These are phyloP conservation scores for Platypus cylindrus DNA, from an alignment of 2,888 invertebrate genomes.

Conservation along the genomic window DNA sequence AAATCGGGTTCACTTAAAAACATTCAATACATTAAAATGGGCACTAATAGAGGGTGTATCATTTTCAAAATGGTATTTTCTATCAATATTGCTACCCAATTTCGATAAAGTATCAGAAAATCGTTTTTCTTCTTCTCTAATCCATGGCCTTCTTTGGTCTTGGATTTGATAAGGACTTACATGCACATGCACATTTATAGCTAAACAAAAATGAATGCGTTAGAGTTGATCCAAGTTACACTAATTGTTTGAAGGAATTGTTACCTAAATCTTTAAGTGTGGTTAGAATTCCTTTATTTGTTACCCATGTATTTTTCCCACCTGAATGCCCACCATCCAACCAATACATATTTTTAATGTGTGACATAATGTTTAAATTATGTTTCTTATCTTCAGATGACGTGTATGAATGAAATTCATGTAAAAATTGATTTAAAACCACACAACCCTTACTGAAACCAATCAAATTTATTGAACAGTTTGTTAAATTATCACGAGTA, in stretches of 20 bases:
- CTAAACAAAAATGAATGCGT: conserved; percentile 31
- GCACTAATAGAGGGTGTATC: conserved; percentile 47
- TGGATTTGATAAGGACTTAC: conserved; percentile 85
- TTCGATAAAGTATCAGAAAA: conserved; percentile 57
- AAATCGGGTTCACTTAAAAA: conserved; percentile 10
- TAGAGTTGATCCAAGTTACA: neutral
- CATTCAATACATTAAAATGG: conserved; percentile 58
- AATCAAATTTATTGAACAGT: conserved; percentile 30
- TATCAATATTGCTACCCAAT: conserved; percentile 51
- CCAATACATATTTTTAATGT: conserved; percentile 73
- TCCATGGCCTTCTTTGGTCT: conserved; percentile 71
- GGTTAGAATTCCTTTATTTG: conserved; percentile 57
- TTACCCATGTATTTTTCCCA: conserved; percentile 78
- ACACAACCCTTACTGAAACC: conserved; percentile 92
- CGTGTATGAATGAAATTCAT: conserved; percentile 68
- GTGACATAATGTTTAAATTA: conserved; percentile 49
- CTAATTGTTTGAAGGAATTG: too few relatives aligned
- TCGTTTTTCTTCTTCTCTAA: conserved; percentile 65
- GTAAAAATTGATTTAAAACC: conserved; percentile 80
- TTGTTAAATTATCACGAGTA: too few relatives aligned
- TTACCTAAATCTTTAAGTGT: conserved; percentile 59
- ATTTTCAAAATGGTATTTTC: conserved; percentile 50
- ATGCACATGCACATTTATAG: conserved; percentile 61
- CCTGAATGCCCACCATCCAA: conserved; percentile 88
- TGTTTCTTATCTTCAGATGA: conserved; percentile 49